phyloP scores from a whole-genome alignment of 2,113 vertebrate genomes.

The Coregonus clupeaformis region DNA sequence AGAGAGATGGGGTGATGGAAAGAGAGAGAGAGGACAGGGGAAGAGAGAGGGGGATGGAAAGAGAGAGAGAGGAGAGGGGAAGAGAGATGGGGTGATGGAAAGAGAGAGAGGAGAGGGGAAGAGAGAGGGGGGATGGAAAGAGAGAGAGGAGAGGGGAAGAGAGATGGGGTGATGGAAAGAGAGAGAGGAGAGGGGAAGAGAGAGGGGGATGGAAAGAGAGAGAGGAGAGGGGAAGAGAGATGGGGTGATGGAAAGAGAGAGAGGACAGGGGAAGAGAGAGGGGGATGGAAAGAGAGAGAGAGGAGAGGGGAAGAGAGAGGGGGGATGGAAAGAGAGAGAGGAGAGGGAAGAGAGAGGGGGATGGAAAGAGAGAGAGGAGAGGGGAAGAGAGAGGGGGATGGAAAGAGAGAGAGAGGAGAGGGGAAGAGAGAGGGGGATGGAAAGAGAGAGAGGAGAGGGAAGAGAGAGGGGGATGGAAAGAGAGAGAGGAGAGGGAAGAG shows the following conservation, averaged over 20 bases:
- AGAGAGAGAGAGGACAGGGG: not conserved
- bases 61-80: too few species aligned
- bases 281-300: not conserved
- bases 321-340: not conserved
- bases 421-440: slow-evolving; percentile 9
- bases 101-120: slow-evolving; percentile 20
- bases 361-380: too few species aligned
- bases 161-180: too few species aligned
- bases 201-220: not conserved
- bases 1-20: not conserved
- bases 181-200: too few species aligned
- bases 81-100: not conserved
- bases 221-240: not conserved
- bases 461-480: not conserved
- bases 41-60: not conserved
- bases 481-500: not conserved
- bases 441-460: too few species aligned
- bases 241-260: not conserved
- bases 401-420: not conserved
- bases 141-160: not conserved
- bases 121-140: not conserved
- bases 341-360: not conserved
- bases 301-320: slow-evolving; percentile 21
- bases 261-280: too few species aligned
- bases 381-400: not conserved